These are phyloP conservation scores for Mormyrops attenuatus DNA, from an alignment of 2,797 vertebrate species.

Conservation along the genomic window DNA sequence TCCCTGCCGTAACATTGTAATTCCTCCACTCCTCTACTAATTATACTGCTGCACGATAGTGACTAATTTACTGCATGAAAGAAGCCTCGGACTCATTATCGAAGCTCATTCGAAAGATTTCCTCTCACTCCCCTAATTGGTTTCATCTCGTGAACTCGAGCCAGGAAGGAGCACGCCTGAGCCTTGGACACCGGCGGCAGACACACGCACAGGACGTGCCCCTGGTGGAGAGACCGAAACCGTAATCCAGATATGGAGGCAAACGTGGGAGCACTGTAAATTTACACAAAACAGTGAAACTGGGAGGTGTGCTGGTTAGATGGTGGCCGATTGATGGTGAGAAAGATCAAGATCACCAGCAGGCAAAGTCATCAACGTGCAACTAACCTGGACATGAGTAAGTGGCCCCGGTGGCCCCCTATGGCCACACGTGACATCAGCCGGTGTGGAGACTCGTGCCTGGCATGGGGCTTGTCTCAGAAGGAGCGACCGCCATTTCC, in stretches of 20 bases:
- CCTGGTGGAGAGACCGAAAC: background rate
- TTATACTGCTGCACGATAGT: background rate
- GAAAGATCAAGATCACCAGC: background rate
- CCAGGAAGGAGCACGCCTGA: background rate
- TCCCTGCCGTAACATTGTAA: background rate
- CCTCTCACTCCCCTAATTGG: conserved; percentile 46
- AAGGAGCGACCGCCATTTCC: conserved; percentile 91
- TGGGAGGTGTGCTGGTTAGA: background rate
- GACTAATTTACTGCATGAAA: conserved; percentile 10
- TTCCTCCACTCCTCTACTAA: conserved; percentile 1
- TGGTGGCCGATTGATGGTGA: background rate
- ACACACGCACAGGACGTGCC: background rate
- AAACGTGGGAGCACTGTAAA: background rate
- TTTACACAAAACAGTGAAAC: background rate
- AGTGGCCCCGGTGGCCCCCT: background rate
- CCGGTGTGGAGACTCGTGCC: conserved; percentile 56
- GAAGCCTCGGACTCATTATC: conserved; percentile 31
- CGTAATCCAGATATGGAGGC: background rate
- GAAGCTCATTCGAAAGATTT: conserved; percentile 41
- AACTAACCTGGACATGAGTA: background rate
- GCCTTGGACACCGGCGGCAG: conserved; percentile 28
- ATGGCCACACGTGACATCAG: conserved; percentile 5
- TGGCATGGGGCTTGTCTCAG: conserved; percentile 78
- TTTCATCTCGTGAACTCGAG: conserved; percentile 14
- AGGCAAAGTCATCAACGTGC: background rate